Evolutionary conservation across 2,797 vertebrate genomes (phyloP), one percentile per base, ranked within the genome.

Genomic region (Apogon talboti): DNA sequence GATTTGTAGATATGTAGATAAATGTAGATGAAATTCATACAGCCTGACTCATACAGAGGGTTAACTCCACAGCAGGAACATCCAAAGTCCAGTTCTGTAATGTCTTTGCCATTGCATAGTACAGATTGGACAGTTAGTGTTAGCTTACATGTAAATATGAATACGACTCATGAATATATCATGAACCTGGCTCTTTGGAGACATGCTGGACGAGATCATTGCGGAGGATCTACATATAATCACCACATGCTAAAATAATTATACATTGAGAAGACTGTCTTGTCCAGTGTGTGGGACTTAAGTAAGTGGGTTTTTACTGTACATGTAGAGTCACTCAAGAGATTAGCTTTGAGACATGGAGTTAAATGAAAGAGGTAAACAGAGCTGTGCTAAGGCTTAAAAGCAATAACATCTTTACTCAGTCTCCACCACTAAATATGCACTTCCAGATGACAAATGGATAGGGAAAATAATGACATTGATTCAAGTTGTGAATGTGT

Each of bases 161-260:
- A 21, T 64, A 73, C 79, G 74, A 74, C 62, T 78, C 66, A 74
- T 75, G 66, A 73, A 68, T 62, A 66, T 61, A 41, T 78, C 66
- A 74, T 75, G 66, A 68, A 68, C 59, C 64, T 58, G 43, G 43
- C 69, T 74, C 84, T 74, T 73, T 65, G 76, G 78, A 69, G 83
- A 85, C 57, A 60, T 55, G 75, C 82, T 79, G 81, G 64, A 61
- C 74, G 47, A 66, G 84, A 86, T 80, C 56, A 33, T 50, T 72
- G 81, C 69, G 79, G 76, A 79, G 66, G 70, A 86, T 78, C 81
- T 74, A 51, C 62, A 78, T 65, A 60, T 84, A 72, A 86, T 83
- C 81, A 82, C 62, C 76, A 57, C 66, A 75, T 66, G 74, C 78
- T 86, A 74, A 82, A 83, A 58, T 82, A 84, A 86, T 86, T 81